Conservation (phyloP, 2,113 vertebrate species). For the Delphinapterus leucas region DNA sequence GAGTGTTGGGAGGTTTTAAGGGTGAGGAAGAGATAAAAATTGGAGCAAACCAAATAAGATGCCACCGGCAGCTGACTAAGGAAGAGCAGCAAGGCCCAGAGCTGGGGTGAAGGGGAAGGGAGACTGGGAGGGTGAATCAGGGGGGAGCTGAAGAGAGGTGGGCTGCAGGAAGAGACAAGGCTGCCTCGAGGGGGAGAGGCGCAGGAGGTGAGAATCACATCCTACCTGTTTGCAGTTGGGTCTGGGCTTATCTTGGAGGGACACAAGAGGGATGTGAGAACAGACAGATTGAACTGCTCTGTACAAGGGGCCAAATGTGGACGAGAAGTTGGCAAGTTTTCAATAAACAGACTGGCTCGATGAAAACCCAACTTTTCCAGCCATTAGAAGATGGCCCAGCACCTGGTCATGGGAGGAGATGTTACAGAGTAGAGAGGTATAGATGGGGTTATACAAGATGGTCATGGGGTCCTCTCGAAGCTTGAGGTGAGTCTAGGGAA, state of each 20-base stretch:
- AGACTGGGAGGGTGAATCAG: neutral
- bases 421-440: neutral
- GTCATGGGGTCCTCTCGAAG: neutral
- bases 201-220: neutral
- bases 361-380: neutral
- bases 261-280: neutral
- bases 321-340: neutral
- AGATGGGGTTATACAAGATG: rapidly evolving
- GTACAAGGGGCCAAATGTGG: neutral
- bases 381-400: neutral
- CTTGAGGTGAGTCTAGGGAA: neutral
- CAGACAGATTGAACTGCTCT: neutral
- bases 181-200: neutral
- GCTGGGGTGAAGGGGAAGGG: no score
- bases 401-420: neutral
- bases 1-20: neutral
- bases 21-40: neutral
- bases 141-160: neutral
- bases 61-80: neutral
- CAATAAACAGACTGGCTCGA: neutral
- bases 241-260: neutral
- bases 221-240: neutral
- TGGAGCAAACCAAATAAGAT: neutral
- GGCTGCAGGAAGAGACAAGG: rapidly evolving
- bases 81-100: neutral